Evolutionary conservation across 2,113 vertebrate genomes (phyloP), one percentile per base, ranked within the genome.

Genomic region (Melospiza georgiana): DNA sequence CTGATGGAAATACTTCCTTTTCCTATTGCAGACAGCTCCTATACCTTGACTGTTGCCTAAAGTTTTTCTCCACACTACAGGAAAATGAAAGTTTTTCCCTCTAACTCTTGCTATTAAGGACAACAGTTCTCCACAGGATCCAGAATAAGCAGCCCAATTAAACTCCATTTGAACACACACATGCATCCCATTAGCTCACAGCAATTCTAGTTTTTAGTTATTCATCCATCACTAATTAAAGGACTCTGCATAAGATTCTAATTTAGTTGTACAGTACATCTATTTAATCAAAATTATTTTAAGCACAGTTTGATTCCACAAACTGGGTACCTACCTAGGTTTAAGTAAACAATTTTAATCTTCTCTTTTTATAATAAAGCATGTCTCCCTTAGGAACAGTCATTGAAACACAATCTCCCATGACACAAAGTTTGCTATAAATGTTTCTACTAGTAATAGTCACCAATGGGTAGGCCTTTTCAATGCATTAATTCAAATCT

Each of bases 141-240:
- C 85, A 92, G 75, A 93, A 66, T 12, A 76, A 69, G 69, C 43
- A 87, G 41, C 41, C 82, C 76, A 88, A 88, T 62, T 54, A 93
- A 95, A 92, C 72, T 76, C 63, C 49, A 87, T 48, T 78, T 4
- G 4, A 87, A 91, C 25, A 57, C 33, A 81, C 35, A 35, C 21
- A 78, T 39, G 82, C 54, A 90, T 41, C 79, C 67, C 82, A 83
- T 80, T 62, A 94, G 63, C 71, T 69, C 62, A 93, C 71, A 87
- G 87, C 49, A 85, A 65, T 62, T 69, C 87, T 51, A 41, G 7
- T 54, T 77, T 76, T 76, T n/a, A 31, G 3, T 88, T 86, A 85
- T 94, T 90, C 63, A 84, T 61, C 76, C 73, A 62, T 58, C 80
- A 67, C 79, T 88, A 90, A 90, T 80, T 92, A 86, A 83, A 90